A percentile compares a stretch with the other conserved stretches of the same genome.
phyloP scores from a whole-genome alignment of 2,113 vertebrate genomes.

The Haemorhous mexicanus region DNA sequence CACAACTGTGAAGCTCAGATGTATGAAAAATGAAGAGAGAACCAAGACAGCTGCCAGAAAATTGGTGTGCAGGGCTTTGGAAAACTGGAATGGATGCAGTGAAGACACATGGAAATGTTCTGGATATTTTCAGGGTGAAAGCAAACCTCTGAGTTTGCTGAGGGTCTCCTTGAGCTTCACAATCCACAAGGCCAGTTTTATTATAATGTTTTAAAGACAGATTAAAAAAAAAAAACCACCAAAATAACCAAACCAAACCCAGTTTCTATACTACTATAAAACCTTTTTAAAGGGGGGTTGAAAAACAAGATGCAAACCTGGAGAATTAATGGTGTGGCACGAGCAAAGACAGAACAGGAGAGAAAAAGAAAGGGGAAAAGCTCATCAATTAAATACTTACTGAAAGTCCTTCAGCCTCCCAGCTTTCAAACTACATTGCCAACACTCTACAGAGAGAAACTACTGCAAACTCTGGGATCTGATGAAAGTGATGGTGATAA shows the following conservation, averaged over 20 bases:
- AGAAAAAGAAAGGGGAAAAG: neutral
- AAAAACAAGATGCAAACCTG: neutral
- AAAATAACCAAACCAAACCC: accelerated
- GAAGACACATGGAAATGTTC: neutral
- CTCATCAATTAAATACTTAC: neutral
- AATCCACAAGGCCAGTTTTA: neutral
- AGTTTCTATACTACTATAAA: neutral
- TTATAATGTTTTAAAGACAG: neutral
- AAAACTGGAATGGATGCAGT: neutral
- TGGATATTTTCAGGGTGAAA: neutral
- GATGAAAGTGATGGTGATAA: neutral
- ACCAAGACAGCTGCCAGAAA: neutral
- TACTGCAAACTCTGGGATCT: neutral
- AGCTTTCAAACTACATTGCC: neutral
- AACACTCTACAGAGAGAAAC: neutral
- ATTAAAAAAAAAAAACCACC: neutral
- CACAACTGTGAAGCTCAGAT: neutral
- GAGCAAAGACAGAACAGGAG: neutral
- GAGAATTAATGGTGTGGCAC: neutral
- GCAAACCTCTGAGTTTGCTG: neutral
- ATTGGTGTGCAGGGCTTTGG: neutral
- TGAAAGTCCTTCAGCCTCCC: neutral
- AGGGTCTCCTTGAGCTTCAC: neutral
- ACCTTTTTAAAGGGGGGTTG: neutral
- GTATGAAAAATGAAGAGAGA: neutral